phyloP scores from a whole-genome alignment of 2,797 vertebrate species.

The Balearica regulorum region DNA sequence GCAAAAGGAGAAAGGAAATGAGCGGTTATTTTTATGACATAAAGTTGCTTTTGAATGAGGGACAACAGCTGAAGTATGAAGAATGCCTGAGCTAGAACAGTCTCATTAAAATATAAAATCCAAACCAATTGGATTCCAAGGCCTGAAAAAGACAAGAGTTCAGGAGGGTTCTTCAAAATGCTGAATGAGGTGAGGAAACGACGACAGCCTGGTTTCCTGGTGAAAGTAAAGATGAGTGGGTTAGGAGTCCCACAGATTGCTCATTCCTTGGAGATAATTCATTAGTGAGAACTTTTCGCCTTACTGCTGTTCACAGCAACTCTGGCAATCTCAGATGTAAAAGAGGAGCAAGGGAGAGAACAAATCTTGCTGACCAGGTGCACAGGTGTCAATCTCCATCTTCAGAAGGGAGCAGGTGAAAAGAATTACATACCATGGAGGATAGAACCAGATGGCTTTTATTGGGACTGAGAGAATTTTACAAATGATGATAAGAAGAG shows the following conservation, averaged over 20 bases:
- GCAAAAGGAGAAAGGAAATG: neutral
- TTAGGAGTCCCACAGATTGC: neutral
- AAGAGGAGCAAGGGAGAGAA: neutral
- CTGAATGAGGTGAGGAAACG: neutral
- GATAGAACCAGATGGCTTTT: neutral
- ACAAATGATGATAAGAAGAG: neutral
- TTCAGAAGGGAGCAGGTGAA: neutral
- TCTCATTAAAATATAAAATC: slow-evolving; percentile 6
- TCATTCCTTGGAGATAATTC: neutral
- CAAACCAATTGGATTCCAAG: neutral
- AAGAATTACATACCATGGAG: neutral
- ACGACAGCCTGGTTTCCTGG: neutral
- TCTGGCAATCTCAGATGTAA: neutral
- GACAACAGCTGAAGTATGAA: neutral
- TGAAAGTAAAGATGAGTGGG: neutral
- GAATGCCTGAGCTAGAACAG: neutral
- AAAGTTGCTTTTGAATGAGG: neutral
- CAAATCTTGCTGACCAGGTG: neutral
- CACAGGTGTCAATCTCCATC: neutral
- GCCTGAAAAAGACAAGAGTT: neutral
- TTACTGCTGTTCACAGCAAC: neutral
- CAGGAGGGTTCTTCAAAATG: neutral
- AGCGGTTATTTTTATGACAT: neutral
- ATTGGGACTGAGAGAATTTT: neutral
- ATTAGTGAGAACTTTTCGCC: slow-evolving; percentile 13